Percentiles rank a stretch among this genome's conserved stretches.
Conservation (phyloP, 53 echinoderm and acorn worm genomes). For the Holothuria scabra region DNA sequence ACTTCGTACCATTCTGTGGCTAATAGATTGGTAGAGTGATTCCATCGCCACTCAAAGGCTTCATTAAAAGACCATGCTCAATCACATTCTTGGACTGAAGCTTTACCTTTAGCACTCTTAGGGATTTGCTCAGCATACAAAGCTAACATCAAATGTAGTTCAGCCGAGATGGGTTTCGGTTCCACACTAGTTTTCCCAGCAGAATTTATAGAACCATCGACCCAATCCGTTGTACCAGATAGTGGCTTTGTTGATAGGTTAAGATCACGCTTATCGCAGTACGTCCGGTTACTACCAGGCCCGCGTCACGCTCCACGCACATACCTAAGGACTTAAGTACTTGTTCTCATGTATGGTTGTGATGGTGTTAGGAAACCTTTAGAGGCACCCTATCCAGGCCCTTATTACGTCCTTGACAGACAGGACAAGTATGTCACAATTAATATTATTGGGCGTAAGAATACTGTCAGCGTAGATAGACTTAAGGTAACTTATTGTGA, state of each 20-base stretch:
- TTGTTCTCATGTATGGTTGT: neutral
- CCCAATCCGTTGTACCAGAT: no score
- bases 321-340: neutral
- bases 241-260: conserved; percentile 5
- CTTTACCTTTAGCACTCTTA: neutral
- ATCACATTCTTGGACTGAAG: no score
- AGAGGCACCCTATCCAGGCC: neutral
- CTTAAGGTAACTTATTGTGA: no score
- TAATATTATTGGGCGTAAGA: neutral
- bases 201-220: neutral
- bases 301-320: neutral
- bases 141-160: no score
- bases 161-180: neutral
- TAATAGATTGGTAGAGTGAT: neutral
- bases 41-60: neutral
- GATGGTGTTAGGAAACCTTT: conserved; percentile 6
- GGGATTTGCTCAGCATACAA: neutral
- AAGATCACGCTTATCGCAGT: neutral
- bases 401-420: neutral
- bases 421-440: neutral
- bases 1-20: neutral
- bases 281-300: neutral
- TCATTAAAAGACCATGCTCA: neutral
- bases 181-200: neutral
- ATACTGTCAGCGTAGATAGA: no score